Base-by-base conservation (phyloP, 2,113 vertebrate species). In the Cynocephalus volans region DNA sequence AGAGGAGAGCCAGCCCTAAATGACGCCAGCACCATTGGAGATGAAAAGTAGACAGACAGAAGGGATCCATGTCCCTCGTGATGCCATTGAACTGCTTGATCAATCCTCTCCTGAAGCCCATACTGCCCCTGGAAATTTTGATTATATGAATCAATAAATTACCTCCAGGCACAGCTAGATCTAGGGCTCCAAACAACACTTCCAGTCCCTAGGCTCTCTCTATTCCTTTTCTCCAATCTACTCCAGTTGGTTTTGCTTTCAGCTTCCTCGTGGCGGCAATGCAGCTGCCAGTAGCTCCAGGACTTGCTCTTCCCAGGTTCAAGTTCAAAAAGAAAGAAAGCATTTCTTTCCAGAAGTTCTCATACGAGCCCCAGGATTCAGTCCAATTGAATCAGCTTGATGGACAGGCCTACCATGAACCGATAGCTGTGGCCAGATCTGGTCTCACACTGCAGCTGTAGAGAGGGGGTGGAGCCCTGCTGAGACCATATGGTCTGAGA, bases 281-380 rank as follows among this genome's bases (percentile, higher is more conserved):
- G 14, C 58, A 48, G 52, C 14, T 26, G 41, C 31, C 45, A 12
- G 8, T 24, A 60, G 4, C 76, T 86, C 31, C 13, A 70, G 50
- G 31, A 10, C 52, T 76, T 72, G 21, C 14, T 72, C 41, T 89
- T 64, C 50, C 17, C 24, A 15, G 52, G 33, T 76, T 96, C 81
- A 76, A 52, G n/a, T 28, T 81, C 52, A 73, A 79, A 80, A 92
- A 90, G 28, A 75, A 87, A 92, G n/a, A 41, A 50, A 76, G 9
- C 24, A 36, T 23, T 56, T 60, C 82, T 54, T 67, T 17, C 50
- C 21, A 64, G 67, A 50, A 50, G 23, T 80, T 75, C n/a, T 64
- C 48, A 9, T 67, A 6, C 9, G 13, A 83, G 50, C 33, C 70
- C 6, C 12, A 23, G 77, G 65, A 77, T 41, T 60, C 67, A 54